These are phyloP conservation scores for Thereva unica DNA, from an alignment of 2,888 invertebrate genomes.

Conservation along the genomic window DNA sequence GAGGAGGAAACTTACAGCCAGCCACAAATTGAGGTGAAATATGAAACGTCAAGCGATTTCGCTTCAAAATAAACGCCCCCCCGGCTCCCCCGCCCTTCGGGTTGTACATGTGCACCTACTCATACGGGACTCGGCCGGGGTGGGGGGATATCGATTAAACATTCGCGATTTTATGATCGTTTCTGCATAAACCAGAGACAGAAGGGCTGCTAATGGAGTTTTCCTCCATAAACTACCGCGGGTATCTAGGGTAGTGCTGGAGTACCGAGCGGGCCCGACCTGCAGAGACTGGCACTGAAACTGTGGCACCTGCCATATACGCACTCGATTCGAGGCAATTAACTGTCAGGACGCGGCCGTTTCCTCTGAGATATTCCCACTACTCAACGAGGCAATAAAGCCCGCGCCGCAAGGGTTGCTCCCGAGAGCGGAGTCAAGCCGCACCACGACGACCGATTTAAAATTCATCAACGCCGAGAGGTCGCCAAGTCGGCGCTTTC, in stretches of 20 bases:
- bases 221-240: slow-evolving; percentile 23
- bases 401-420: slow-evolving; percentile 2
- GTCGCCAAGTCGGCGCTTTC: no score
- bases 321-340: slow-evolving; percentile 27
- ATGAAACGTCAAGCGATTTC: slow-evolving; percentile 24
- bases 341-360: slow-evolving; percentile 19
- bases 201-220: slow-evolving; percentile 34
- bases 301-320: slow-evolving; percentile 25
- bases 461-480: no score
- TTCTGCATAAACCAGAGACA: slow-evolving; percentile 36
- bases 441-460: no score
- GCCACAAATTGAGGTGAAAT: slow-evolving; percentile 27
- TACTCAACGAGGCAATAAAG: slow-evolving; percentile 4
- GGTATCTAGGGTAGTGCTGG: slow-evolving; percentile 28
- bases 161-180: slow-evolving; percentile 40
- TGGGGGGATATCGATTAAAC: slow-evolving; percentile 40
- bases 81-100: not conserved
- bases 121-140: not conserved
- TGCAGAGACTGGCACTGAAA: slow-evolving; percentile 7
- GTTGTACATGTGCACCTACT: not conserved
- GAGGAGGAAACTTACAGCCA: slow-evolving; percentile 1
- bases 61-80: slow-evolving; percentile 20
- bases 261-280: slow-evolving; percentile 1
- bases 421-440: not conserved
- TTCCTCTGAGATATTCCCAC: slow-evolving; percentile 7